Evolutionary conservation across 2,797 vertebrate genomes (phyloP), one percentile per base, ranked within the genome.

Genomic region (Tapera naevia): DNA sequence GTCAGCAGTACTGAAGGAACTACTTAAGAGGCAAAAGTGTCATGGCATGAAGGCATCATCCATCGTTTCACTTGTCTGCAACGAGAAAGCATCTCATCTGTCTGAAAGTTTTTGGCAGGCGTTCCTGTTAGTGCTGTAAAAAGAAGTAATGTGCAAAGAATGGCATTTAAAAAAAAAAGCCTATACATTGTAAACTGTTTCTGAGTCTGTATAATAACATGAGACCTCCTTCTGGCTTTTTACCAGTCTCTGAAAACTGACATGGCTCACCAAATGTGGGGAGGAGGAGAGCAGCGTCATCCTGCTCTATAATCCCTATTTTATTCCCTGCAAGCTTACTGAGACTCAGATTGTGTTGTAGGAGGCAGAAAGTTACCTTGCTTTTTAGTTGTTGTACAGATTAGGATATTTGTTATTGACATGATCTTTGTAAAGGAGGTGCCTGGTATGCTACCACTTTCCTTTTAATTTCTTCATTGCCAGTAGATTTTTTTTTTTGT

Each of bases 81-180:
- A 46, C 58, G 75, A 79, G 66, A 88, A 95, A 65, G 35, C 45
- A 58, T 75, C 50, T 91, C 35, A 56, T 86, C 46, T 73, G 13
- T 91, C 80, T 89, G 61, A 69, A 89, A 93, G 85, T 54, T 94
- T 95, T 87, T 81, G 57, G 46, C 65, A 89, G 69, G 69, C 5
- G 1, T 70, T 92, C 54, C 8, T 5, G 22, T 72, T 87, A 65
- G 22, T 17, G 28, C 79, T 74, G 27, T 60, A 71, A 37, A 71
- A 86, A 32, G 28, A 71, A 86, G 32, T 25, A 2, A 10, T 9
- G 18, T 1, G 11, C 37, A 30, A 22, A 3, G 56, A 78, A 81
- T 69, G 50, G 62, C 15, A 62, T 80, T 23, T 21, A 46, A 64
- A 73, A 56, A 81, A 24, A 19, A 19, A 27, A 87, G 15, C 23